These are phyloP conservation scores for Norana najaformis DNA, from an alignment of 2,888 invertebrate species.

Conservation along the genomic window DNA sequence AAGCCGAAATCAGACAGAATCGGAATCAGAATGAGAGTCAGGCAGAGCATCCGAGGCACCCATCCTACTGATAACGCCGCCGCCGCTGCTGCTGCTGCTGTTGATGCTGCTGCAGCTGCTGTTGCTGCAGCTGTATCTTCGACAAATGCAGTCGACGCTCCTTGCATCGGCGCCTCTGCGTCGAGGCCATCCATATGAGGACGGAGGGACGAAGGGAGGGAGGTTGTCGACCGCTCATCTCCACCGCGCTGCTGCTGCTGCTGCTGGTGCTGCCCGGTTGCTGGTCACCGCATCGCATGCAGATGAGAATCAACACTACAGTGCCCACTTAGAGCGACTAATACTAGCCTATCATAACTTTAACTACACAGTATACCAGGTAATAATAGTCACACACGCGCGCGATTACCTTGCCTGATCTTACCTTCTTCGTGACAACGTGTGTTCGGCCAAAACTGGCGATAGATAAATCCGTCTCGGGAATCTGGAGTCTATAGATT, in stretches of 20 bases:
- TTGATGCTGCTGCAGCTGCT: too few species aligned
- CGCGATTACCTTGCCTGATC: neutral
- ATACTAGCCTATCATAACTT: neutral
- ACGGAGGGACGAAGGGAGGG: neutral
- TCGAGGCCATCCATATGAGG: neutral
- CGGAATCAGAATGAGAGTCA: neutral
- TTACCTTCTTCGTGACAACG: neutral
- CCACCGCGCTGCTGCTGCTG: neutral
- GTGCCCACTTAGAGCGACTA: neutral
- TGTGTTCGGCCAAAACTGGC: neutral
- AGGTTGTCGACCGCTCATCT: neutral
- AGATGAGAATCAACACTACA: neutral
- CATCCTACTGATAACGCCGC: neutral
- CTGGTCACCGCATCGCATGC: neutral
- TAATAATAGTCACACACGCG: neutral
- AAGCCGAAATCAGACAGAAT: neutral
- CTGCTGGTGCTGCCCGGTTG: neutral
- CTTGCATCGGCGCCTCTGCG: neutral
- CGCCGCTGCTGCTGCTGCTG: too few species aligned
- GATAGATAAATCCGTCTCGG: neutral
- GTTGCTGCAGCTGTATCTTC: neutral
- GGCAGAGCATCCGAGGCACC: neutral
- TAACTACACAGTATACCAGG: neutral
- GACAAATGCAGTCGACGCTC: neutral
- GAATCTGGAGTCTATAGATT: neutral